Evolutionary conservation across 2,113 vertebrate species (phyloP).

Genomic region (Oreochromis niloticus): DNA sequence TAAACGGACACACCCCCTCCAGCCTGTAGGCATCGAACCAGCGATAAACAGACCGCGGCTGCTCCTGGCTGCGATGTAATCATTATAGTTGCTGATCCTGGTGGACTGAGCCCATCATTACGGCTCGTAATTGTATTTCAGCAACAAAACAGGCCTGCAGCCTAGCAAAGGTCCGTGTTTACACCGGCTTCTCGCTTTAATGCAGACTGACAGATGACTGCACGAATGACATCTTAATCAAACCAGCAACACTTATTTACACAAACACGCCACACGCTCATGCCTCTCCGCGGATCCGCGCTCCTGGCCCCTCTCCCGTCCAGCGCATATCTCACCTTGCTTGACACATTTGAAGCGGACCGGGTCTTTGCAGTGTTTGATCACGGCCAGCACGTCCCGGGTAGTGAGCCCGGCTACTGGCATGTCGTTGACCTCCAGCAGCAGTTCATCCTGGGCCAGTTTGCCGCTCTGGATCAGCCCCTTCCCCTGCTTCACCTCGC

Average conservation of each 20-base stretch:
- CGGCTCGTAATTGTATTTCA: neutral
- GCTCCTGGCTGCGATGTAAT: neutral
- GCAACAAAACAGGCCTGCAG: conserved; percentile 2
- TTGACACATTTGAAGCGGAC: conserved; percentile 97
- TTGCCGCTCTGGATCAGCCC: conserved; percentile 93
- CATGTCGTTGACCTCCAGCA: conserved; percentile 98
- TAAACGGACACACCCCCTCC: conserved; percentile 63
- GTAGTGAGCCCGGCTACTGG: conserved; percentile 95
- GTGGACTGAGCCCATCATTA: neutral
- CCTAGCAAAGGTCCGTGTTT: neutral
- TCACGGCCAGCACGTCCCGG: conserved; percentile 94
- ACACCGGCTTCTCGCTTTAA: neutral
- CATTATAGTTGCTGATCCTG: neutral
- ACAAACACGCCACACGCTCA: neutral
- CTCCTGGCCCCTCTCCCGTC: neutral
- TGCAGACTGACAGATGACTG: conserved; percentile 27
- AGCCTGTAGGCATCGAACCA: conserved; percentile 36
- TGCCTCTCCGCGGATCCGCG: neutral
- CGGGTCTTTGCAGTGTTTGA: conserved; percentile 98
- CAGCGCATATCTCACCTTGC: conserved; percentile 81
- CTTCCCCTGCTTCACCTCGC: conserved; percentile 91
- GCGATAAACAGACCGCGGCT: conserved; percentile 41
- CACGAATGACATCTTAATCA: conserved; percentile 36
- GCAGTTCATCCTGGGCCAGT: conserved; percentile 90
- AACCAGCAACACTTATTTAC: neutral